Conservation (phyloP, 2,888 invertebrate genomes). For the Rhabditoides inermis region DNA sequence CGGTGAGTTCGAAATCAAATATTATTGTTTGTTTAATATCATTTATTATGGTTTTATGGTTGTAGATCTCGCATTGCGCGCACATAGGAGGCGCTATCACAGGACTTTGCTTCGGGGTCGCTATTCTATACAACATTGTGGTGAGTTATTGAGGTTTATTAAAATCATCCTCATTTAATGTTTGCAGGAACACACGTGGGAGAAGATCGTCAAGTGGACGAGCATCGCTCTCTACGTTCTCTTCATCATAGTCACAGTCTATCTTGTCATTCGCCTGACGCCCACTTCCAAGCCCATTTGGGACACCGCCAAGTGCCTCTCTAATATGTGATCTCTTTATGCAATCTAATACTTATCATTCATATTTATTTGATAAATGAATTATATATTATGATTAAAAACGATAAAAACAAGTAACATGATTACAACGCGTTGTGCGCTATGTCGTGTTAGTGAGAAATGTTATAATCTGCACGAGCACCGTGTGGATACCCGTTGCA, state of each 20-base stretch:
- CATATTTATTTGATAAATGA: too few relatives aligned
- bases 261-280: constrained; percentile 15
- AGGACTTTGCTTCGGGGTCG: constrained; percentile 64
- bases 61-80: constrained; percentile 79
- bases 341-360: too few relatives aligned
- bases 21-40: not conserved
- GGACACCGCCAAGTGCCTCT: not conserved
- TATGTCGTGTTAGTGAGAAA: too few relatives aligned
- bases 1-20: constrained; percentile 51
- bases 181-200: constrained; percentile 17
- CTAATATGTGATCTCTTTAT: too few relatives aligned
- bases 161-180: not conserved
- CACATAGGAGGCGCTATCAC: constrained; percentile 85
- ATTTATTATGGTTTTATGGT: not conserved
- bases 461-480: too few relatives aligned
- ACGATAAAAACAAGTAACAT: too few relatives aligned
- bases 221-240: constrained; percentile 12
- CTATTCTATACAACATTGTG: constrained; percentile 28
- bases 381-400: too few relatives aligned
- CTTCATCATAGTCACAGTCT: constrained; percentile 12
- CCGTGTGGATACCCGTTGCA: too few relatives aligned
- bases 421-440: too few relatives aligned
- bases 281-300: constrained; percentile 13
- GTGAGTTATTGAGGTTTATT: constrained; percentile 8
- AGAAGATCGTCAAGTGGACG: constrained; percentile 19